Evolutionary conservation across 1,140 invertebrate species (phyloP), one percentile per base, ranked within the genome.

Genomic region (Zaprionus ornatus): DNA sequence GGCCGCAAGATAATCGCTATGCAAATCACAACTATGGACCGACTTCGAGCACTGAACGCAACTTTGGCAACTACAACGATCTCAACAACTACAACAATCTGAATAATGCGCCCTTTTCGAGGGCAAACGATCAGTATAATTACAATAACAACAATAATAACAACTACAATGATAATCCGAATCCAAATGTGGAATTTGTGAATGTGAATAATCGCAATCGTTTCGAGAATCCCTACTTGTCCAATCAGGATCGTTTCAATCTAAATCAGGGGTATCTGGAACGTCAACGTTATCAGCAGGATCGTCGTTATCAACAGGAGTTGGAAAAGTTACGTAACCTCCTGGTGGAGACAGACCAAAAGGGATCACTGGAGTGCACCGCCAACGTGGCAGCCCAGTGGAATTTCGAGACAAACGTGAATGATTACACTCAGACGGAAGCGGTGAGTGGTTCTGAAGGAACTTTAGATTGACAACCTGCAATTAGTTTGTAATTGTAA

Each of bases 391-490:
- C 95, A 0, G 96, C 97, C 1, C 96, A 97, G 80, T 98, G 97
- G 97, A 95, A 96, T 87, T 98, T 97, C 91, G 97, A 97, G 93
- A 97, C 97, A 0, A 96, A 97, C 91, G 96, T 97, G 5, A 97
- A 97, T 90, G 96, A 97, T 91, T 95, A 94, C 60, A 97, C 96
- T 1, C 96, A 97, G 93, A 93, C 96, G 69, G 95, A 95, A 92
- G 97, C 97, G 92, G 97, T 97, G 92, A 96, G 96, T 95, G 65
- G 9, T 29, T 32, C 19, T 27, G 27, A 7, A 17, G n/a, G 9
- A 45, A 35, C 59, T 55, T 60, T 61, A 62, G 40, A 45, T 45
- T 2, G 29, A 45, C n/a, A 17, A 45, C 1, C 55, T 76, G 55
- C 23, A 19, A 64, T 25, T 10, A 50, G 19, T 50, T 68, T 2